Evolutionary conservation across 2,113 vertebrate species (phyloP).

Genomic region (Emydocephalus ijimae): DNA sequence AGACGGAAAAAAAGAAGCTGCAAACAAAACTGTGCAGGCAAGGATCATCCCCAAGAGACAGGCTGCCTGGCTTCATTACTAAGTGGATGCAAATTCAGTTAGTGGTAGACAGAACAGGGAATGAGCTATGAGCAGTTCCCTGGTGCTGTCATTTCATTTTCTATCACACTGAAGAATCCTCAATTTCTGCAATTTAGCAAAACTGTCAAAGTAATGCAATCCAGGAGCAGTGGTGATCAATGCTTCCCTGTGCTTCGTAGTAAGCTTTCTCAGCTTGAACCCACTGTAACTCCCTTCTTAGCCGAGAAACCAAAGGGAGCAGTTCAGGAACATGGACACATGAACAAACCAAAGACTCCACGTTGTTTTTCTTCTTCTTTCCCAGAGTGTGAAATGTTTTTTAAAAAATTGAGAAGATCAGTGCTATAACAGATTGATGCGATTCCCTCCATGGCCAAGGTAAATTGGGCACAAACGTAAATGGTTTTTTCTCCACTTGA

Average conservation of each 20-base stretch:
- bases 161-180: slow-evolving; percentile 45
- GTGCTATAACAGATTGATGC: background rate
- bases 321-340: background rate
- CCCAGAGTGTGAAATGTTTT: background rate
- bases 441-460: background rate
- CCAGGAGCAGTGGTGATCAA: slow-evolving; percentile 10
- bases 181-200: slow-evolving; percentile 44
- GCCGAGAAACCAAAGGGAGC: background rate
- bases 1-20: background rate
- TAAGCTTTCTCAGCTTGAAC: background rate
- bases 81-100: slow-evolving; percentile 62
- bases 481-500: too few relatives aligned
- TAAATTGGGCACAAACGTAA: background rate
- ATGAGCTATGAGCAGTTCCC: slow-evolving; percentile 10
- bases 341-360: too few relatives aligned
- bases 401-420: too few relatives aligned
- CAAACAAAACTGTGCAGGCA: background rate
- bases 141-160: slow-evolving; percentile 58
- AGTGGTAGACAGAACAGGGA: slow-evolving; percentile 35
- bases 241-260: background rate
- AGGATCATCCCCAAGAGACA: slow-evolving; percentile 21
- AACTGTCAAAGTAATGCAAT: slow-evolving; percentile 56
- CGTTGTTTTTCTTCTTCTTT: background rate
- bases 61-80: slow-evolving; percentile 34
- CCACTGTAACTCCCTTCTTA: background rate